Conservation (phyloP, 1,140 invertebrate genomes). For the Diploscapter pachys region DNA sequence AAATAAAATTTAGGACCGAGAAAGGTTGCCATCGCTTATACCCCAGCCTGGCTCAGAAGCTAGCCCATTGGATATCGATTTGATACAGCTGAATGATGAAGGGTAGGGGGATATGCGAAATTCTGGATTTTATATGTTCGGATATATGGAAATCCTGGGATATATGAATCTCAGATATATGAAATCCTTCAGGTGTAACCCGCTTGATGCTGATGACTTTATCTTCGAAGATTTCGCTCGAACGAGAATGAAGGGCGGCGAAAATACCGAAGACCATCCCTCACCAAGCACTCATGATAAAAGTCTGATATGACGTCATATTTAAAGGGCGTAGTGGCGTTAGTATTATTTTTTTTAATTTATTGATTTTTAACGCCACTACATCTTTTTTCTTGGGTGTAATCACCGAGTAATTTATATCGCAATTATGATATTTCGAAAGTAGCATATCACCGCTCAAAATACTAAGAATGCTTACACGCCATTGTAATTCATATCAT, state of each 20-base stretch:
- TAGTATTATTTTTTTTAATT: no score
- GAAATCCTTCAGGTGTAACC: constrained; percentile 18
- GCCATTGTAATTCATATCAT: no score
- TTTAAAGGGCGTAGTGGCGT: no score
- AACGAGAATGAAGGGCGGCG: constrained; percentile 61
- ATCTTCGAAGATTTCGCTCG: constrained; percentile 99
- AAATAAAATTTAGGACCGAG: constrained; percentile 1
- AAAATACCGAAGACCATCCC: constrained; percentile 16
- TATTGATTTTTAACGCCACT: no score
- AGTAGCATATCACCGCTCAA: no score
- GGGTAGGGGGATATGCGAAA: constrained; percentile 1
- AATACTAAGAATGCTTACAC: no score
- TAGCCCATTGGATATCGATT: constrained; percentile 31
- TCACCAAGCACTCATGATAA: constrained; percentile 9
- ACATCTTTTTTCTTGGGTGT: no score
- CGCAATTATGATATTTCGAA: no score
- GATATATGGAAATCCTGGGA: not conserved
- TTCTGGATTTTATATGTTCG: not conserved
- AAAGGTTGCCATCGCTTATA: not conserved
- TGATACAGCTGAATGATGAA: constrained; percentile 47
- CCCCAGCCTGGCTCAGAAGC: not conserved
- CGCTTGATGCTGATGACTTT: constrained; percentile 83
- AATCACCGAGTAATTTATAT: no score
- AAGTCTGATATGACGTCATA: constrained; percentile 3
- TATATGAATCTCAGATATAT: not conserved